Base-by-base conservation (phyloP, 2,888 invertebrate genomes). In the Agrilus mali region DNA sequence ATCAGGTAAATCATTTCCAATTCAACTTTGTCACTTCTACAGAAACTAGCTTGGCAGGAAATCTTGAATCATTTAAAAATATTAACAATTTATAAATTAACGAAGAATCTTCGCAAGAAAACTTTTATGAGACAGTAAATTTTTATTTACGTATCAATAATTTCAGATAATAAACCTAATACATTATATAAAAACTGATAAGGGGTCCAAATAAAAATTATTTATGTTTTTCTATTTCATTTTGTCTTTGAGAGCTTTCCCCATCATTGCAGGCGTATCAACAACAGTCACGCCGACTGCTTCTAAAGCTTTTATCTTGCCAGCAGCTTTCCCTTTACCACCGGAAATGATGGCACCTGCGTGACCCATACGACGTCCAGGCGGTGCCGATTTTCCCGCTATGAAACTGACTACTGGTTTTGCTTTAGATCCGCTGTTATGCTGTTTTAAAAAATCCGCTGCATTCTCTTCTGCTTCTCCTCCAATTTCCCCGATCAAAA, bases 301-400 rank as follows among this genome's bases (percentile, higher is more conserved):
- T 67, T 82, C 81, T 44, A 97, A 70, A 40, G 96, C 93, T 56
- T 85, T 80, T 53, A 96, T 95, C 72, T 97, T 97, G 61, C 92
- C 94, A 66, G 83, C 80, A 44, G 96, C 96, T 41, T 89, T 90
- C 46, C 97, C 97, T 64, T 93, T 94, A 36, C 97, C 96, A 17
- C 96, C 95, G 0, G 95, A 89, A 62, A 98, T 97, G 58, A 98
- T 98, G 50, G 97, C 97, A 49, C 97, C 97, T 42, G 98, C 97
- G 66, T 98, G 97, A 20, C 98, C 97, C 97, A 98, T 98, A 63
- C 97, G 76, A 55, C 96, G 74, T 37, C 96, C 96, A 17, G 95
- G 94, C 16, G 97, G 97, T 8, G 97, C 97, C 6, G 96, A 93
- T 48, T 93, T 67, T 43, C 98, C 98, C 50, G 97, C 97, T 64